These are phyloP conservation scores for Nothoprocta pentlandii DNA, from an alignment of 2,113 vertebrate genomes.

Conservation along the genomic window DNA sequence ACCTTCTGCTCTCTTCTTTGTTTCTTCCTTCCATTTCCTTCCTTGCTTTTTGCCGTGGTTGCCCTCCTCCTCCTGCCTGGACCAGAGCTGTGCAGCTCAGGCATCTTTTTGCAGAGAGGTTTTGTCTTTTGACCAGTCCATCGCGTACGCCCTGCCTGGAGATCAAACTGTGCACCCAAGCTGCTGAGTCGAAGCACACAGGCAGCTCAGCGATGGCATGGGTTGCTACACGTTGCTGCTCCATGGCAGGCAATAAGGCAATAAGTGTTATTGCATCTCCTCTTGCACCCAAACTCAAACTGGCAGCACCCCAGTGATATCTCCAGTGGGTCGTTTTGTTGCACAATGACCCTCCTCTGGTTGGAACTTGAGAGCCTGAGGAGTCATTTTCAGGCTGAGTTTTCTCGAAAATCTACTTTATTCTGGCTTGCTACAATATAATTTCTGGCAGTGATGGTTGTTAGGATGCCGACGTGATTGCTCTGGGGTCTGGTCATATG, in stretches of 20 bases:
- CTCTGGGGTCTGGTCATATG: neutral
- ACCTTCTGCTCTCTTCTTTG: neutral
- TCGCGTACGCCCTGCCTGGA: neutral
- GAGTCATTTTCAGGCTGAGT: neutral
- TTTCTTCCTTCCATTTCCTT: neutral
- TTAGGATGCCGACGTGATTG: neutral
- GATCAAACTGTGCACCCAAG: neutral
- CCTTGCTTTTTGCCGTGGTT: neutral
- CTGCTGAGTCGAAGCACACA: neutral
- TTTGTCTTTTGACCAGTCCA: neutral
- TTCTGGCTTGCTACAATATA: neutral
- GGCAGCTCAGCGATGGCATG: neutral
- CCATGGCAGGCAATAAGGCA: neutral
- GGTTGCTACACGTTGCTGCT: neutral
- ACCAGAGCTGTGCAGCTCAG: neutral
- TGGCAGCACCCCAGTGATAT: neutral
- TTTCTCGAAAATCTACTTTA: constrained; percentile 4
- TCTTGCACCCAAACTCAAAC: neutral
- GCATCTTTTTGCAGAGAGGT: neutral
- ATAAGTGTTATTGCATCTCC: neutral
- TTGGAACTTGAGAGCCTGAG: neutral
- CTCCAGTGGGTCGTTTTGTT: neutral
- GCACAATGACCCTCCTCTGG: neutral
- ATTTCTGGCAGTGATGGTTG: neutral
- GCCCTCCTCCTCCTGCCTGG: neutral